Evolutionary conservation across 2,113 vertebrate genomes (phyloP).

Genomic region (Cebus imitator): DNA sequence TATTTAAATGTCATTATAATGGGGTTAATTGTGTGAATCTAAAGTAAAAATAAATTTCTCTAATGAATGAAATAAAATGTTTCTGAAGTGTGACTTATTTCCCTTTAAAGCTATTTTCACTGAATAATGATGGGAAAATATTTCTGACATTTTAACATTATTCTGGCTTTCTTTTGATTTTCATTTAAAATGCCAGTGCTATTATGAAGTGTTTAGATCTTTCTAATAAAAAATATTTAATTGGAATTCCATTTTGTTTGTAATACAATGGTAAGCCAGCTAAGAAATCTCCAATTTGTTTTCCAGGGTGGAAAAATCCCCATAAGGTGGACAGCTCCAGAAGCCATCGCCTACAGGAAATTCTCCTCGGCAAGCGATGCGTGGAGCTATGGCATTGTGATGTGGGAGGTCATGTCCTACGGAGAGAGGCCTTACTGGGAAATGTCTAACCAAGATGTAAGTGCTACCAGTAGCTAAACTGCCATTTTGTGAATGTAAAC

Average conservation of each 20-base stretch:
- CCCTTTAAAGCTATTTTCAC: slow-evolving; percentile 40
- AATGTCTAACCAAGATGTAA: slow-evolving; percentile 99
- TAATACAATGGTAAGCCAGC: not conserved
- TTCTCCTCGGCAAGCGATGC: slow-evolving; percentile 96
- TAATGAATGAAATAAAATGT: slow-evolving; percentile 71
- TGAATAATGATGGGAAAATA: slow-evolving; percentile 33
- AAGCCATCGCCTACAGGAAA: slow-evolving; percentile 96
- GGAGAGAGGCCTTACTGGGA: slow-evolving; percentile 98
- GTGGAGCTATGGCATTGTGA: slow-evolving; percentile 98
- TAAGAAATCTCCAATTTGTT: slow-evolving; percentile 8
- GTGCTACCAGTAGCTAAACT: slow-evolving; percentile 65
- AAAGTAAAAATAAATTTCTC: slow-evolving; percentile 75
- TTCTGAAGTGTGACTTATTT: slow-evolving; percentile 60
- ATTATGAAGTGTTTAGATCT: not conserved
- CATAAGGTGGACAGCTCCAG: slow-evolving; percentile 96
- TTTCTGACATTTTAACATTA: slow-evolving; percentile 53
- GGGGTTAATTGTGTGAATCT: slow-evolving; percentile 70
- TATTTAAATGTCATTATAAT: slow-evolving; percentile 55
- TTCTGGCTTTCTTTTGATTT: slow-evolving; percentile 35
- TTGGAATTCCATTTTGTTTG: not conserved
- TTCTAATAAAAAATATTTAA: slow-evolving; percentile 39
- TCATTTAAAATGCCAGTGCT: slow-evolving; percentile 39
- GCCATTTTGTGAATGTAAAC: not conserved
- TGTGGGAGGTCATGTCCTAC: slow-evolving; percentile 99
- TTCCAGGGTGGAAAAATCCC: slow-evolving; percentile 97